Evolutionary conservation across 2,888 invertebrate genomes (phyloP).

Genomic region (Halocaridina rubra): DNA sequence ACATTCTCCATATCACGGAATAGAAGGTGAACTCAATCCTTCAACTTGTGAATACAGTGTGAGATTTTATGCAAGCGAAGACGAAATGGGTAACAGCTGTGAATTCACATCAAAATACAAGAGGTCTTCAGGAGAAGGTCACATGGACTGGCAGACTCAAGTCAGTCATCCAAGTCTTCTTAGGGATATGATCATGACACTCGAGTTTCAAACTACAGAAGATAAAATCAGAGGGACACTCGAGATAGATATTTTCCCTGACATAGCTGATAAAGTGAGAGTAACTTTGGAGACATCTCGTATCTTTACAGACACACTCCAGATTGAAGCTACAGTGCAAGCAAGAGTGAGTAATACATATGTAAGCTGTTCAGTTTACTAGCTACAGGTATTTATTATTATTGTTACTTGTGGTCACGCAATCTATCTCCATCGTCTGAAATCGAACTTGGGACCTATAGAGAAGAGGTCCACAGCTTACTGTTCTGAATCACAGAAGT

Average conservation of each 20-base stretch:
- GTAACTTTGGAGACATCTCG: conserved; percentile 4
- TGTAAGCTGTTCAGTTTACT: neutral
- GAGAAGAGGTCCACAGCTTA: too few relatives aligned
- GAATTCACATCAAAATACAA: neutral
- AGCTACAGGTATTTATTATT: neutral
- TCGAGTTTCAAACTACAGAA: neutral
- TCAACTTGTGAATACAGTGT: neutral
- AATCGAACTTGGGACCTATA: too few relatives aligned
- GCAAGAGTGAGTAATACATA: conserved; percentile 17
- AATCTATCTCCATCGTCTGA: neutral
- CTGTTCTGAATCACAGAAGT: too few relatives aligned
- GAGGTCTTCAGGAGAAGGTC: neutral
- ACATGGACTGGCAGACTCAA: neutral
- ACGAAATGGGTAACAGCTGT: neutral
- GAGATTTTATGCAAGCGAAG: neutral
- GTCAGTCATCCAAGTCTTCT: conserved; percentile 14
- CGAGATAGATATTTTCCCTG: conserved; percentile 41
- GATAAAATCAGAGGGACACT: neutral
- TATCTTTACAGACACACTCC: conserved; percentile 23
- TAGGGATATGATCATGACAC: neutral
- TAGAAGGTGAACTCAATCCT: neutral
- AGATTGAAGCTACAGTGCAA: neutral
- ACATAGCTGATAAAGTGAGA: conserved; percentile 21
- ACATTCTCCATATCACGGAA: neutral
- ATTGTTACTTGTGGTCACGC: neutral